These are phyloP conservation scores for Cristatella mucedo DNA, from an alignment of 2,888 invertebrate genomes.

Conservation along the genomic window DNA sequence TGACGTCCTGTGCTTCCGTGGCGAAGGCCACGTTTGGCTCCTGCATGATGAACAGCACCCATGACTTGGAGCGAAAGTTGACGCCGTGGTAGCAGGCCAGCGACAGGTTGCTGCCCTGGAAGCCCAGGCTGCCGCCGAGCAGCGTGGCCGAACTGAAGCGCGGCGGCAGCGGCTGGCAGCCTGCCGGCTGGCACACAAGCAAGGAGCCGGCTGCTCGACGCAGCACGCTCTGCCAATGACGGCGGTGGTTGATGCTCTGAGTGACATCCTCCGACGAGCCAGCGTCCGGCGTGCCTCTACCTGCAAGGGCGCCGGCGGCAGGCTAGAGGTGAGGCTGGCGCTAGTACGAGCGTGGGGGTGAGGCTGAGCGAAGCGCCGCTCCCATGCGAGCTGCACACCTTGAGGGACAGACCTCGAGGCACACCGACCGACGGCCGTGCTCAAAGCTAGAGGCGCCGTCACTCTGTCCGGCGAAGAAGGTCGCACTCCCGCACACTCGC, in stretches of 20 bases:
- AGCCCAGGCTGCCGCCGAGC: conserved; percentile 63
- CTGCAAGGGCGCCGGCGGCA: conserved; percentile 10
- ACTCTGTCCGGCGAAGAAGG: too few species aligned
- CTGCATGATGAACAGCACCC: conserved; percentile 83
- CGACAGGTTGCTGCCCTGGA: conserved; percentile 60
- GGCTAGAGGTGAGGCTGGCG: background rate
- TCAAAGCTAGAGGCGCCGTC: too few species aligned
- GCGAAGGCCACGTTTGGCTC: conserved; percentile 49
- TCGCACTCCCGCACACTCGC: too few species aligned
- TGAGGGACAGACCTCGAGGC: too few species aligned
- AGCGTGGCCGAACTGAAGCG: too few species aligned
- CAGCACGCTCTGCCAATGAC: conserved; percentile 96
- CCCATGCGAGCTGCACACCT: background rate
- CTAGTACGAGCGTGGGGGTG: background rate
- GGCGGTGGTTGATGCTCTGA: conserved; percentile 52
- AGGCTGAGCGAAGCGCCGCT: background rate
- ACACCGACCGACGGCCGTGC: too few species aligned
- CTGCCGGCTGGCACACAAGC: too few species aligned
- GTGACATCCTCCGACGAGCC: too few species aligned
- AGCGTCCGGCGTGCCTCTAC: too few species aligned
- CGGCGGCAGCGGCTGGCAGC: too few species aligned
- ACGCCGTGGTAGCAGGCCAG: conserved; percentile 92
- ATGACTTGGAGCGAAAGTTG: conserved; percentile 84
- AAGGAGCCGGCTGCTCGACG: too few species aligned
- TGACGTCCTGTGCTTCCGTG: conserved; percentile 54